phyloP scores from a whole-genome alignment of 2,797 vertebrate genomes.

The Helarctos malayanus region DNA sequence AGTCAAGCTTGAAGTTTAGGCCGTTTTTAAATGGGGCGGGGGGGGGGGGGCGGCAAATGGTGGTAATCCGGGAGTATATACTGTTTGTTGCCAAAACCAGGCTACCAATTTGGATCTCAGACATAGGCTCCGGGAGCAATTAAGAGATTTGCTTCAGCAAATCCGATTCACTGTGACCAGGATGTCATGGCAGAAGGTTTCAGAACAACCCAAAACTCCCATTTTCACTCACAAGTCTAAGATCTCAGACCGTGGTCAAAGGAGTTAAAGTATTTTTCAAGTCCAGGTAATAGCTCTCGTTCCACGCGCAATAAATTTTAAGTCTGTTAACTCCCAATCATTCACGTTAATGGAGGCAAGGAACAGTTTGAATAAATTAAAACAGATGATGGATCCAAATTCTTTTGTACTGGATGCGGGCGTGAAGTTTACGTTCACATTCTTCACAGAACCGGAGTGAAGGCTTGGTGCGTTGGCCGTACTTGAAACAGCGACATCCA shows the following conservation, averaged over 20 bases:
- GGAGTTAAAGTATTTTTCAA: constrained; percentile 9
- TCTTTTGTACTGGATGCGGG: background rate
- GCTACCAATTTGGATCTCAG: constrained; percentile 18
- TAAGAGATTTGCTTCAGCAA: constrained; percentile 46
- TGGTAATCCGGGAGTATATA: background rate
- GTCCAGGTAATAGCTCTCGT: background rate
- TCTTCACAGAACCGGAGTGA: background rate
- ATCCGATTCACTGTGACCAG: background rate
- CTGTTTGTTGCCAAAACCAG: background rate
- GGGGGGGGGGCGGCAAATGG: background rate
- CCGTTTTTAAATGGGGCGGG: background rate
- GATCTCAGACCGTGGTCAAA: background rate
- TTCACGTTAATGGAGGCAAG: background rate
- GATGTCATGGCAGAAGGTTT: background rate
- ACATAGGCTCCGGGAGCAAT: background rate
- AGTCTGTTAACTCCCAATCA: constrained; percentile 31
- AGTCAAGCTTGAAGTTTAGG: constrained; percentile 11
- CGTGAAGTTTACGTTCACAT: background rate
- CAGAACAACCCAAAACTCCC: background rate
- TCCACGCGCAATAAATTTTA: constrained; percentile 57
- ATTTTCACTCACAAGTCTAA: background rate
- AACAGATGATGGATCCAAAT: background rate
- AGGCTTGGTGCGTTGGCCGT: background rate
- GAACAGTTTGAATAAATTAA: background rate
- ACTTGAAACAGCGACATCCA: background rate